These are phyloP conservation scores for Sarotherodon lohbergeri DNA, from an alignment of 2,113 vertebrate genomes.

Conservation along the genomic window DNA sequence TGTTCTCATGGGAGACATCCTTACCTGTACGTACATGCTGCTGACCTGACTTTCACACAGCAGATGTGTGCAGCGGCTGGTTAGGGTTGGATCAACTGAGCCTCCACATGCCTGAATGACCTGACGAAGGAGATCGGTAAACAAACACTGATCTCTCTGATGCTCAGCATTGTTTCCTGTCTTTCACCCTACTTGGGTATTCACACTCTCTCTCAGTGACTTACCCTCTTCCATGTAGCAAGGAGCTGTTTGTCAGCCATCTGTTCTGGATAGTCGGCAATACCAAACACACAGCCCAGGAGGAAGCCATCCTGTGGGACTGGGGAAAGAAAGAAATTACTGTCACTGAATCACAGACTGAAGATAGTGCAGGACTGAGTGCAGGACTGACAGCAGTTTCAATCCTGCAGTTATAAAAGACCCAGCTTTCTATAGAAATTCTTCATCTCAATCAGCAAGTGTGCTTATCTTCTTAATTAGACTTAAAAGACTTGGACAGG, in stretches of 20 bases:
- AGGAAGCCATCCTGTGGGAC: slow-evolving; percentile 92
- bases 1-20: background rate
- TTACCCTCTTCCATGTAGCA: slow-evolving; percentile 93
- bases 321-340: slow-evolving; percentile 21
- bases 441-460: background rate
- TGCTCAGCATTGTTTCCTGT: background rate
- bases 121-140: slow-evolving; percentile 54
- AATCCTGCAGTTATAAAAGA: background rate
- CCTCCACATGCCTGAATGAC: slow-evolving; percentile 93
- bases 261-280: slow-evolving; percentile 96
- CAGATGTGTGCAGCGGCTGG: slow-evolving; percentile 88
- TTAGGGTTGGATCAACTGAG: slow-evolving; percentile 83
- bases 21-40: slow-evolving; percentile 91
- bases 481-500: background rate
- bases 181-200: background rate
- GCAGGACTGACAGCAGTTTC: background rate
- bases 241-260: slow-evolving; percentile 96
- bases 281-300: slow-evolving; percentile 90
- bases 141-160: background rate
- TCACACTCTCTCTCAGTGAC: background rate
- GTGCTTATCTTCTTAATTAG: background rate
- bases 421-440: background rate
- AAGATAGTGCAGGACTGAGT: background rate
- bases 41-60: slow-evolving; percentile 98
- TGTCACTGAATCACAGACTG: slow-evolving; percentile 37